Percentiles rank a stretch among this genome's conserved stretches.
These are phyloP conservation scores for Mus musculus DNA, from an alignment of 2,113 vertebrate genomes.

Conservation along the genomic window DNA sequence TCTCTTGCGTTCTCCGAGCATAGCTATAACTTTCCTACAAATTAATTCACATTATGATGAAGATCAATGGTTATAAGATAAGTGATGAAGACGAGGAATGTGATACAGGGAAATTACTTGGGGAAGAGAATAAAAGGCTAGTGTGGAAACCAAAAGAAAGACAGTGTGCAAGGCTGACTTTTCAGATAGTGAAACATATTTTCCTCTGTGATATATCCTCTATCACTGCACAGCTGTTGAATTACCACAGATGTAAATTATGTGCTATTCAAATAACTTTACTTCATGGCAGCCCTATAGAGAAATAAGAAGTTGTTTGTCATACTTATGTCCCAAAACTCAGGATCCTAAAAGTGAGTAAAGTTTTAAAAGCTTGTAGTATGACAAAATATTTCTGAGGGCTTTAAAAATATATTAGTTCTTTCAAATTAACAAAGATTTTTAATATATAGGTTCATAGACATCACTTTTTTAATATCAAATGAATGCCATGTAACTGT, in stretches of 20 bases:
- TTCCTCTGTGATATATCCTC: background rate
- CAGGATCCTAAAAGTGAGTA: background rate
- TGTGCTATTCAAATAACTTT: background rate
- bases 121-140: slow-evolving; percentile 9
- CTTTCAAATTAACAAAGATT: background rate
- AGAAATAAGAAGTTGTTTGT: background rate
- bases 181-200: background rate
- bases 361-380: background rate
- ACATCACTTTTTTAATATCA: slow-evolving; percentile 12
- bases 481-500: background rate
- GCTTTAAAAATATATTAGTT: slow-evolving; percentile 38
- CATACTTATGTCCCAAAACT: background rate
- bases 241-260: background rate
- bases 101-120: background rate
- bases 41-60: slow-evolving; percentile 64
- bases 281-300: background rate
- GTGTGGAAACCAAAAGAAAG: background rate
- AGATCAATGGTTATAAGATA: background rate
- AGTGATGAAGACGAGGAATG: background rate
- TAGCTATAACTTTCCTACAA: slow-evolving; percentile 53
- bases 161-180: background rate
- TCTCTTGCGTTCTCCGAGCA: slow-evolving; percentile 35
- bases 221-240: background rate
- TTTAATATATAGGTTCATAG: background rate
- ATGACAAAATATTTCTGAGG: background rate